These are phyloP conservation scores for Lonchura striata DNA, from an alignment of 2,113 vertebrate species.

Conservation along the genomic window DNA sequence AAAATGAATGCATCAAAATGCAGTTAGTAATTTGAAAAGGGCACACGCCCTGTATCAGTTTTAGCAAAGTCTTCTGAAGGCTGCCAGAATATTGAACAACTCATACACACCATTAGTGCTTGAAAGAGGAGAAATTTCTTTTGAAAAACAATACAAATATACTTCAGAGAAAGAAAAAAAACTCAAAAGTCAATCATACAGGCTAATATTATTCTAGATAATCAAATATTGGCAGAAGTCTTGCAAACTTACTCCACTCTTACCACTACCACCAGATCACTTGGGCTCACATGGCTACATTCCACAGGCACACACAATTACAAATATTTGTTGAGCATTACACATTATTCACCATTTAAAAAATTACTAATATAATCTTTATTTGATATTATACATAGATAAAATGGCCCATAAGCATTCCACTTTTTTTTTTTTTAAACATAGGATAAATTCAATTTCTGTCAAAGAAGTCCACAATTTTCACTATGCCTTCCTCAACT, in stretches of 20 bases:
- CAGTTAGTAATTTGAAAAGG: fast-evolving
- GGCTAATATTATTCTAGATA: background rate
- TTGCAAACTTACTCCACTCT: background rate
- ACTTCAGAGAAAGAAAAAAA: background rate
- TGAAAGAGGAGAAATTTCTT: background rate
- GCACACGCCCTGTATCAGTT: background rate
- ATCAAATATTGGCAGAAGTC: background rate
- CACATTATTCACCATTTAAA: background rate
- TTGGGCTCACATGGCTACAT: background rate
- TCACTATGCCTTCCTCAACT: background rate
- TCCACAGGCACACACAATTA: background rate
- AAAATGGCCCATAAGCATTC: background rate
- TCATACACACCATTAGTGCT: background rate
- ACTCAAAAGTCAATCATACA: background rate
- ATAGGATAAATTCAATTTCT: background rate
- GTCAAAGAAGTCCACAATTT: background rate
- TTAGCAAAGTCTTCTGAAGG: background rate
- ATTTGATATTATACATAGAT: background rate
- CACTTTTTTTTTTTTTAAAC: background rate
- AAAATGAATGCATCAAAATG: background rate
- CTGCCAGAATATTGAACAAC: background rate
- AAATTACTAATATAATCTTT: background rate
- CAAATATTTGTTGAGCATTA: background rate
- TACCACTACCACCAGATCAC: background rate
- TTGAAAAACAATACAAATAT: background rate